Base-by-base conservation (phyloP, 2,797 vertebrate species). In the Trachops cirrhosus region DNA sequence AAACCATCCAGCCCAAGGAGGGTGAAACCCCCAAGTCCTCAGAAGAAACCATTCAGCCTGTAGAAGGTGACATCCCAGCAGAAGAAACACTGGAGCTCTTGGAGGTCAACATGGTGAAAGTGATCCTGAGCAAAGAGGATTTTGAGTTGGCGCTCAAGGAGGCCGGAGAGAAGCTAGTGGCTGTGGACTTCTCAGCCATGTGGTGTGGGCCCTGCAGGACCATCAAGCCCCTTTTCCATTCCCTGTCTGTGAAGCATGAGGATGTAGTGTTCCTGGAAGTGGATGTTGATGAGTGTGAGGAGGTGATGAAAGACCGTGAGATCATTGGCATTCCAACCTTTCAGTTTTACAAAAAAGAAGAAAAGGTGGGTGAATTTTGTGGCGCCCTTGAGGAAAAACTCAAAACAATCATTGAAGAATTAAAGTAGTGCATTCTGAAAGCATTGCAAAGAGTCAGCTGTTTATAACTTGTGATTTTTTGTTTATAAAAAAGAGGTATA, bases 331-430 rank as follows among this genome's bases (percentile, higher is more conserved):
- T 97, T 34, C 97, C 97, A 39, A 97, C 97, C 73, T 97, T 97
- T 86, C 97, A 96, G 88, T 97, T 97, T 96, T 97, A 97, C 29
- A 97, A 92, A 86, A 96, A 93, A 24, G 89, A 96, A 86, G 91
- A 96, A 92, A 97, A 96, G 92, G 95, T 97, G 91, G 95, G 50
- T 14, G 97, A 97, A 57, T 84, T 97, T 80, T 68, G 68, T 62
- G 97, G 97, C 0, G 96, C 96, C 57, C 18, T 94, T 26, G 16
- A 6, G 2, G 97, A 93, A 62, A 95, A 95, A 77, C 95, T 97
- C 0, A 74, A 89, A 89, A 24, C 70, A 18, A 74, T 39, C 89
- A 96, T 97, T 86, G 48, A 6, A 78, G 89, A 97, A 95, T 96
- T 97, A 96, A 97, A 97, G 91, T 97, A 84, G 3, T 80, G 79